Percentiles rank a stretch among this genome's conserved stretches.
These are phyloP conservation scores for Nasonia vitripennis DNA, from an alignment of 1,140 invertebrate genomes.

Conservation along the genomic window DNA sequence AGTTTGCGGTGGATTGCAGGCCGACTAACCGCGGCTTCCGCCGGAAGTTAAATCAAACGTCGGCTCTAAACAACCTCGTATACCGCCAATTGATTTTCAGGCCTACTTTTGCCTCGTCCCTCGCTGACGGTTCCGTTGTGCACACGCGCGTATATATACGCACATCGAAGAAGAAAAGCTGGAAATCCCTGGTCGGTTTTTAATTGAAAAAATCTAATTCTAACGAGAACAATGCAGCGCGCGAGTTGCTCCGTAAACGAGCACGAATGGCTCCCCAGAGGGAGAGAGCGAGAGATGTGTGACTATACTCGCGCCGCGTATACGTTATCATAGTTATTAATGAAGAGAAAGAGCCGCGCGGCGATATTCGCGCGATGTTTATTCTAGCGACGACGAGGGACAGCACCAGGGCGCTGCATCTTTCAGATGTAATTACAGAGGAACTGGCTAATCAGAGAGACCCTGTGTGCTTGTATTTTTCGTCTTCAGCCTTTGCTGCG, in stretches of 20 bases:
- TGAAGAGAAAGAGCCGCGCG: constrained; percentile 33
- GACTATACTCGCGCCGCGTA: not conserved
- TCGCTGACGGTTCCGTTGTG: too few species aligned
- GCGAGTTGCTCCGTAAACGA: not conserved
- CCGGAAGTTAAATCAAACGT: constrained; percentile 36
- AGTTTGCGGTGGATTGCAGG: constrained; percentile 31
- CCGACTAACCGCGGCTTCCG: constrained; percentile 17
- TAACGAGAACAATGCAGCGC: constrained; percentile 34
- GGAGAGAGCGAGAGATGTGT: constrained; percentile 3
- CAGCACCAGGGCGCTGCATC: not conserved
- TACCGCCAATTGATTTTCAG: constrained; percentile 18
- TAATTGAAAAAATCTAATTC: constrained; percentile 55
- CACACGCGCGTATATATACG: too few species aligned
- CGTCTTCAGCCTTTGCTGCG: too few species aligned
- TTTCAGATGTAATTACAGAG: not conserved
- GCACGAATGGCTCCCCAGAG: constrained; percentile 38
- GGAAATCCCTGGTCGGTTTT: not conserved
- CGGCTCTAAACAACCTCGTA: constrained; percentile 15
- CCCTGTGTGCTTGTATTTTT: not conserved
- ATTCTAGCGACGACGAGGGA: not conserved
- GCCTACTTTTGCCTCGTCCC: not conserved
- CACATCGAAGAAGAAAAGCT: not conserved
- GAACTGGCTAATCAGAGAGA: not conserved
- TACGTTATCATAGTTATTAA: constrained; percentile 34
- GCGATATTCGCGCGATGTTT: not conserved